Evolutionary conservation across 2,888 invertebrate genomes (phyloP), one percentile per base, ranked within the genome.

Genomic region (Drosophila putrida): DNA sequence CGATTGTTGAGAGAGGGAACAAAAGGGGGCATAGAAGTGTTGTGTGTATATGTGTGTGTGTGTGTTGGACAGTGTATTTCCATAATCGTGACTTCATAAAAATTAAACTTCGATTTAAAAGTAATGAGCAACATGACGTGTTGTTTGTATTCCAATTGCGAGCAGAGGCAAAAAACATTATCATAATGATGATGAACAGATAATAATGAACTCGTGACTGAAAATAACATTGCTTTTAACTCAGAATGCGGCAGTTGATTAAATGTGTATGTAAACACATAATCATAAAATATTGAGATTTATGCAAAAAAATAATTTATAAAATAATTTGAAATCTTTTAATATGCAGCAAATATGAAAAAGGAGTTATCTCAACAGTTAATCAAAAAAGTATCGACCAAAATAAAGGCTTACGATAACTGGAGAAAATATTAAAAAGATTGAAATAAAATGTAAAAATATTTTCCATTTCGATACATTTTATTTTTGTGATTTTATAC

Each of bases 11-110:
- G 33, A 20, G 15, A 5, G 5, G 35, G 8, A 4, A 4, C 38
- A n/a, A 11, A 9, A 10, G 1, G 20, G 53, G 49, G 35, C 72
- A 35, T 57, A 15, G 35, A 55, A 6, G 72, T 75, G 80, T 62
- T 67, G 58, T 6, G 9, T 55, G 11, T 20, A 3, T 20, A 20
- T 20, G 20, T 20, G 20, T 20, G 20, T 20, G 20, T 36, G 50
- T 25, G 31, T 54, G 67, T 53, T 61, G 65, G 51, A 44, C 69
- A 55, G 59, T 81, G 75, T 78, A 90, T 91, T 91, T 90, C 84
- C 89, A 91, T 90, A 91, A 91, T 91, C 90, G 86, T 89, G 90
- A 90, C 90, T 91, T 90, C 80, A 89, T 90, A 82, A 90, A 91
- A 91, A 91, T 90, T 89, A 84, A 90, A 87, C 90, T 83, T 82